Evolutionary conservation across 2,113 vertebrate species (phyloP).

Genomic region (Oryzias melastigma): DNA sequence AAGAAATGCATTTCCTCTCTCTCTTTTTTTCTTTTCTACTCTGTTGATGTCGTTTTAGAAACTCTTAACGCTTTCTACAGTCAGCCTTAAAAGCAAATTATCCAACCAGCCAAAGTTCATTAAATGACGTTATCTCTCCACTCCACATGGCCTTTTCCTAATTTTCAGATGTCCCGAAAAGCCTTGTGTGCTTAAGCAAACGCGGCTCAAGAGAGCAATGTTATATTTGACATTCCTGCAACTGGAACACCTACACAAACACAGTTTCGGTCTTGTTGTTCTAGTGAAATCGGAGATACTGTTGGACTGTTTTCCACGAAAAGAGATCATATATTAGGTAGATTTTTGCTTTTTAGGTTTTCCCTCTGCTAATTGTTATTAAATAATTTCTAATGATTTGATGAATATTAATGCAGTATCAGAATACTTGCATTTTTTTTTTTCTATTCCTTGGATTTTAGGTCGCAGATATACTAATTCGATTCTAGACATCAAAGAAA

Average conservation of each 20-base stretch:
- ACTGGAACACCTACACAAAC: constrained; percentile 15
- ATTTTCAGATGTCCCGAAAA: not conserved
- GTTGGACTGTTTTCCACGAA: constrained; percentile 43
- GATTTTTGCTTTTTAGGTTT: too few species aligned
- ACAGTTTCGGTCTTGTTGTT: constrained; percentile 55
- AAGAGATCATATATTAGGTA: not conserved
- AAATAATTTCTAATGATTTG: too few species aligned
- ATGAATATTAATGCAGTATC: not conserved
- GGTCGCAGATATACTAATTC: not conserved
- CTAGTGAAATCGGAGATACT: constrained; percentile 59
- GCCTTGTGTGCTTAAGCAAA: constrained; percentile 8
- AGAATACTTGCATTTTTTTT: constrained; percentile 11
- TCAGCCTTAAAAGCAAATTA: too few species aligned
- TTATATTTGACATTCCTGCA: constrained; percentile 39
- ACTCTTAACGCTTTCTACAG: too few species aligned
- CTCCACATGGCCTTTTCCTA: not conserved
- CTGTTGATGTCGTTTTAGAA: constrained; percentile 2
- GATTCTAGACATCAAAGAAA: not conserved
- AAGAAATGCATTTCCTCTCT: too few species aligned
- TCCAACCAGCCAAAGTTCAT: constrained; percentile 8
- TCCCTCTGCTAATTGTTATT: too few species aligned
- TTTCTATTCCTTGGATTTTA: not conserved
- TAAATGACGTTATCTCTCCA: constrained; percentile 16
- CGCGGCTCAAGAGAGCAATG: constrained; percentile 34
- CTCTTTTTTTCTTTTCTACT: not conserved